Evolutionary conservation across 2,113 vertebrate genomes (phyloP).

Genomic region (Anolis carolinensis): DNA sequence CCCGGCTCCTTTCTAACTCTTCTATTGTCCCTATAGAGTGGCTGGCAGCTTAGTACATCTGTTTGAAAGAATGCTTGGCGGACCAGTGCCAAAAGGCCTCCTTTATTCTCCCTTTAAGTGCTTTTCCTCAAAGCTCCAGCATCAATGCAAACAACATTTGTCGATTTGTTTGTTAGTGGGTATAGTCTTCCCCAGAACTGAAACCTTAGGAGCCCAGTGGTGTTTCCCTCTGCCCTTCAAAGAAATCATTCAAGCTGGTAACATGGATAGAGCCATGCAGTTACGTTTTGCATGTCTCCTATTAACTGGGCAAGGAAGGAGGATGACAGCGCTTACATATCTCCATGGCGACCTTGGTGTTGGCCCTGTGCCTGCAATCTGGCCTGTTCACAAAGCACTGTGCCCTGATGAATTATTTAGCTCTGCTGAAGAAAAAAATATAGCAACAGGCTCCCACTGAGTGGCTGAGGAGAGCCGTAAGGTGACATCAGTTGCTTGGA

Average conservation of each 20-base stretch:
- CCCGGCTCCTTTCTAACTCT: neutral
- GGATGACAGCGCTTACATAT: slow-evolving; percentile 53
- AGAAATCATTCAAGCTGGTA: slow-evolving; percentile 38
- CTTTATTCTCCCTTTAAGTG: slow-evolving; percentile 1
- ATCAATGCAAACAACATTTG: slow-evolving; percentile 43
- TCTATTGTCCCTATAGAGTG: neutral
- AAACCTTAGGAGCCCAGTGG: slow-evolving; percentile 38
- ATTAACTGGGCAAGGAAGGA: slow-evolving; percentile 18
- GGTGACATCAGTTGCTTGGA: slow-evolving; percentile 57
- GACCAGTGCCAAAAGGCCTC: slow-evolving; percentile 15
- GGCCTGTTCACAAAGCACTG: slow-evolving; percentile 56
- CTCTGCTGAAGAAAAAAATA: slow-evolving; percentile 51
- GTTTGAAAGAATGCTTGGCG: slow-evolving; percentile 22
- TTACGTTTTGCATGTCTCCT: slow-evolving; percentile 22
- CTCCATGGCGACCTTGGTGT: slow-evolving; percentile 74
- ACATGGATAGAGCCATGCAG: slow-evolving; percentile 31
- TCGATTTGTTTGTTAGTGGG: slow-evolving; percentile 49
- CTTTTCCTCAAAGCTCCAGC: slow-evolving; percentile 24
- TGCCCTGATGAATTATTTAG: slow-evolving; percentile 77
- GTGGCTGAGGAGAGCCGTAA: slow-evolving; percentile 57
- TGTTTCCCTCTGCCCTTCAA: slow-evolving; percentile 36
- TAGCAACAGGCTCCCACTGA: slow-evolving; percentile 63
- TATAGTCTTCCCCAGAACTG: neutral
- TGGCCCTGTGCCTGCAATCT: slow-evolving; percentile 71
- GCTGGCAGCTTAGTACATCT: neutral